Percentiles rank a stretch among this genome's conserved stretches.
Evolutionary conservation across 2,113 vertebrate genomes (phyloP).

Genomic region (Caloenas nicobarica): DNA sequence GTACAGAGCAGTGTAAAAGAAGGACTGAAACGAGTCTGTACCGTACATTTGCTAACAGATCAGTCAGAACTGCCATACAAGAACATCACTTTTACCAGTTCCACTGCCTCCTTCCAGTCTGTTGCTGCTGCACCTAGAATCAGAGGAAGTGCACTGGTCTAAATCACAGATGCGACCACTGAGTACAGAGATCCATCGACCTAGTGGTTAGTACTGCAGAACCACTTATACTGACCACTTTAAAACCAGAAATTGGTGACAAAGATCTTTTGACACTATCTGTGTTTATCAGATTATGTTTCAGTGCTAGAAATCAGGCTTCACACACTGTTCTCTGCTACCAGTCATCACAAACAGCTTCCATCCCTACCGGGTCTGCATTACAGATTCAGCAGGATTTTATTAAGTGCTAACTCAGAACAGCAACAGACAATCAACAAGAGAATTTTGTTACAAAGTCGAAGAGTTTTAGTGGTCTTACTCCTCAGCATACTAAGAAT

Average conservation of each 20-base stretch:
- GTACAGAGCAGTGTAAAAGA: background rate
- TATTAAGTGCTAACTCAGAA: background rate
- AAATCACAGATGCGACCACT: background rate
- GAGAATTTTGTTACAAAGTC: background rate
- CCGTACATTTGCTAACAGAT: background rate
- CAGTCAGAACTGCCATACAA: background rate
- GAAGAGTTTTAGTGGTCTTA: background rate
- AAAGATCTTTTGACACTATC: background rate
- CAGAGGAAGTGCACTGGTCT: background rate
- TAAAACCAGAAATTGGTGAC: background rate
- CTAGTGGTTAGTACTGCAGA: background rate
- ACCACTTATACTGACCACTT: background rate
- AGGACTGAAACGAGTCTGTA: background rate
- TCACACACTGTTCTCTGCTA: background rate
- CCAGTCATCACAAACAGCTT: background rate
- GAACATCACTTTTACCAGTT: background rate
- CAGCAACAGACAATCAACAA: background rate
- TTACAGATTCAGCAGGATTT: background rate
- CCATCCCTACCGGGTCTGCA: background rate
- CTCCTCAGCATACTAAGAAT: background rate
- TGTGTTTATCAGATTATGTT: background rate
- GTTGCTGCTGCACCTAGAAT: background rate
- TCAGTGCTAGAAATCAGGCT: background rate
- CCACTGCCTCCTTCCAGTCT: rapidly evolving
- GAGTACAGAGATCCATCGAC: background rate